These are phyloP conservation scores for Phthorimaea operculella DNA, from an alignment of 1,140 invertebrate genomes.

Conservation along the genomic window DNA sequence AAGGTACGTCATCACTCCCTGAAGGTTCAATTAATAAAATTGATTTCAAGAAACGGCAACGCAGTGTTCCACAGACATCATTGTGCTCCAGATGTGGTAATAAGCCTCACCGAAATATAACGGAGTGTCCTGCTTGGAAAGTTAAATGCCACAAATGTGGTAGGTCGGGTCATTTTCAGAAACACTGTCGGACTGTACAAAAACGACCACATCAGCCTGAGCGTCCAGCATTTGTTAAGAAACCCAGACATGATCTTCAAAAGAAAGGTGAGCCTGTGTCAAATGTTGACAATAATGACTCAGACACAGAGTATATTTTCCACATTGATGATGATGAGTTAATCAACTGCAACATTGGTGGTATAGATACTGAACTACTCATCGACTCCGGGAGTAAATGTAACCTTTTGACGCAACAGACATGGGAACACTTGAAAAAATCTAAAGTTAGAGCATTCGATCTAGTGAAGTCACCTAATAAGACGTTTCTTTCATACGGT, in stretches of 20 bases:
- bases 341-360: neutral
- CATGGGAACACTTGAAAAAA: neutral
- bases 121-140: neutral
- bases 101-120: neutral
- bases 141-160: neutral
- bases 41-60: neutral
- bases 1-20: neutral
- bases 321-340: neutral
- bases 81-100: neutral
- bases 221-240: neutral
- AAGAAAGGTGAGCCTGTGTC: neutral
- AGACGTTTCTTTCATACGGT: neutral
- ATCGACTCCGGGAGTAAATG: constrained; percentile 2
- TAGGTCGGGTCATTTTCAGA: neutral
- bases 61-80: neutral
- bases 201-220: neutral
- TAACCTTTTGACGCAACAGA: neutral
- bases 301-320: neutral
- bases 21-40: neutral
- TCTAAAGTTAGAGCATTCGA: neutral
- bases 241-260: neutral
- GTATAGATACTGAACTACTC: neutral
- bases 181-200: neutral
- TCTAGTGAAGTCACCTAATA: neutral
- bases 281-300: neutral